Evolutionary conservation across 1,140 invertebrate species (phyloP), one percentile per base, ranked within the genome.

Genomic region (Lanistes nyassanus): DNA sequence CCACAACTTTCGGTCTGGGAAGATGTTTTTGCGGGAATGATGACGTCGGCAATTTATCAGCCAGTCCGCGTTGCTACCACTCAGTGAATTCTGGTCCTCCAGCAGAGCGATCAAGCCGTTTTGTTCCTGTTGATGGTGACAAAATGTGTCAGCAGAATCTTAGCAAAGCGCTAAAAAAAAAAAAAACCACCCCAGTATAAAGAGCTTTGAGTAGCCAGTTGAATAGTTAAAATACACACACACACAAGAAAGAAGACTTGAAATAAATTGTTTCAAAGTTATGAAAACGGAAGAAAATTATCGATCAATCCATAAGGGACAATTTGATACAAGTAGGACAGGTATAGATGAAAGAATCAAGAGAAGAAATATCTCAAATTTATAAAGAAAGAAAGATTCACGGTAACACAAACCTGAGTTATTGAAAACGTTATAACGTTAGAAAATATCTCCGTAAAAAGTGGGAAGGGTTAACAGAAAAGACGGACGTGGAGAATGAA

Each of bases 41-140:
- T 55, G 11, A 26, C 51, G 13, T 1, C 42, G 16, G 37, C 70
- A 62, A 31, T 62, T 37, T 53, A 39, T 21, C 70, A 72, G 34
- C 70, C 70, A 72, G 55, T n/a, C 55, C 3, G 19, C 51, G 56
- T 58, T 56, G 29, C 0, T 60, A n/a, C 70, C 70, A 55, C 42
- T 72, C 3, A 31, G 29, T 34, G 70, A n/a, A 21, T 36, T 72
- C 51, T 76, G 55, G 26, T 80, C 79, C 70, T 80, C 79, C 36
- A 81, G 55, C 23, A 81, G 37, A 19, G 77, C 64, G 42, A 81
- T 70, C 29, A 81, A 72, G 13, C 78, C 74, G 31, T 51, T 26
- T 3, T 51, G 51, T 76, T 71, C 55, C 64, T 58, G 26, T 53
- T 47, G 42, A 47, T 47, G 42, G 0, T 47, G 19, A 47, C 42